Evolutionary conservation across 2,797 vertebrate species (phyloP), one percentile per base, ranked within the genome.

Genomic region (Ptychobarbus kaznakovi): DNA sequence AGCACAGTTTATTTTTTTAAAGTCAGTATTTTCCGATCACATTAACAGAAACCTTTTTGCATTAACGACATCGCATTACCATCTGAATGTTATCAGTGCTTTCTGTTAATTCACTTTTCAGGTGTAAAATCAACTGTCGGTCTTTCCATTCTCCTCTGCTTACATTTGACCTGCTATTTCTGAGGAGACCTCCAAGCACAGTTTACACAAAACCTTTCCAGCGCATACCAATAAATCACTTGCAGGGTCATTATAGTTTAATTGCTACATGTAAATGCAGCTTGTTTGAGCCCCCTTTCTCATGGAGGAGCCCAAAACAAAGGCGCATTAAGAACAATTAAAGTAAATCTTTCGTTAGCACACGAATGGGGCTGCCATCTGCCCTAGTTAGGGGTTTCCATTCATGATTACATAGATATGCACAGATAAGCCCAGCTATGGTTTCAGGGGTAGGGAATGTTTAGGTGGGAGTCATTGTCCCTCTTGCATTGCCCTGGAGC

Each of bases 241-340:
- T 92, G 91, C 91, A 88, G 93, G 93, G 92, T 94, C 93, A 95
- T 96, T 94, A 95, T 94, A 87, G 87, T 92, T 95, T 94, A 95
- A 96, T 96, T 95, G 95, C 94, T 94, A 92, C 93, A 93, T 95
- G 92, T 92, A 94, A 96, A 96, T 95, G 84, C 89, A 88, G 87
- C 82, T 91, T 92, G 92, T 90, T 92, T 93, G 91, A 89, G 65
- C 58, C n/a, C 88, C 74, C 86, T 93, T 95, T 95, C 89, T 93
- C 87, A 91, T 94, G 93, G 84, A 89, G 87, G 89, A 88, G 65
- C 86, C 51, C 83, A 84, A 91, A 90, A 94, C 93, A 94, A 93
- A 91, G 88, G 86, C 84, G 89, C 88, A 90, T 90, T 91, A 88
- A 80, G 87, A 91, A 94, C 94, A 95, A 94, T 95, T 91, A 63